phyloP scores from a whole-genome alignment of 2,888 invertebrate genomes.

The Seira sanloemensis region DNA sequence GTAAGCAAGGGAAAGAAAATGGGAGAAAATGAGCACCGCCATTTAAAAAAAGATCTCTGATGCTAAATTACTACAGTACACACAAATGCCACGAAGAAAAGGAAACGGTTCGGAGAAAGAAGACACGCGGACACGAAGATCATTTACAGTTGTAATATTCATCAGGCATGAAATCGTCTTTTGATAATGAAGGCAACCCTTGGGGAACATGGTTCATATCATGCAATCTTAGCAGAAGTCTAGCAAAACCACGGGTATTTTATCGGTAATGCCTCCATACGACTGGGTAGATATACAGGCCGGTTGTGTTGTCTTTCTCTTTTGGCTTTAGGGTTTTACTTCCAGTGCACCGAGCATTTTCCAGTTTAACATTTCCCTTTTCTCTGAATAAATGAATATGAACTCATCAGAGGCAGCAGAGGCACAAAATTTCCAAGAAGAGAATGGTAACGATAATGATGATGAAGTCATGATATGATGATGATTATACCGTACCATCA shows the following conservation, averaged over 20 bases:
- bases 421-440: background rate
- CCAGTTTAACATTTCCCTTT: background rate
- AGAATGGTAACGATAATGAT: conserved; percentile 22
- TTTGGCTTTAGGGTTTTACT: background rate
- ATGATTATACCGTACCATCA: background rate
- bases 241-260: background rate
- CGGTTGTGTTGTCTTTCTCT: background rate
- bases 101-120: background rate
- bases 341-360: background rate
- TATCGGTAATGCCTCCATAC: background rate
- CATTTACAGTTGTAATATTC: conserved; percentile 64
- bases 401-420: background rate
- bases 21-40: background rate
- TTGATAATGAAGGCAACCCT: conserved; percentile 68
- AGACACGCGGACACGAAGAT: conserved; percentile 38
- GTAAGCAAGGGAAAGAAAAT: conserved; percentile 3
- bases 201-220: conserved; percentile 48
- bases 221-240: conserved; percentile 17
- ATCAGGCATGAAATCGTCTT: conserved; percentile 69
- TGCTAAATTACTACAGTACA: background rate
- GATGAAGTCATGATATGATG: conserved; percentile 35
- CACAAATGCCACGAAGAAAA: background rate
- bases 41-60: background rate
- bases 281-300: background rate
- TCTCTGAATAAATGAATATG: background rate